Evolutionary conservation across 1,140 invertebrate species (phyloP), one percentile per base, ranked within the genome.

Genomic region (Lamellibrachia luymesi): DNA sequence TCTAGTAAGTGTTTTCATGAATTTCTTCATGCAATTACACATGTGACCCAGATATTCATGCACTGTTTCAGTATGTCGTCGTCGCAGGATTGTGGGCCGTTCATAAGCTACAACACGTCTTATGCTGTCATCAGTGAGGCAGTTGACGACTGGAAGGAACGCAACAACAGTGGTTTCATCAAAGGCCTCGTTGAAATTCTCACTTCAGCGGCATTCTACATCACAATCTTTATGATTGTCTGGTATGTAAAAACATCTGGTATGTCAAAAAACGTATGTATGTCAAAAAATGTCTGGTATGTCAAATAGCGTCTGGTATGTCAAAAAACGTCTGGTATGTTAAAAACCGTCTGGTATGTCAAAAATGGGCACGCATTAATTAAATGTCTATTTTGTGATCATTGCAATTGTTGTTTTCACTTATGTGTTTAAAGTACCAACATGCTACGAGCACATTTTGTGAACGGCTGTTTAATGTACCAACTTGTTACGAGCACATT

Each of bases 51-150:
- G 7, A 8, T 4, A 2, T 80, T 22, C 17, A 10, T 80, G 64
- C 25, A 22, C 89, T 25, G 89, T 93, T 94, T 92, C 93, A 96
- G 95, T 91, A 92, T 95, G n/a, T 92, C 94, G 91, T 95, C 95
- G 13, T 95, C 95, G 50, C 64, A 13, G 10, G 92, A 17, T 1
- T 96, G 95, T 94, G 95, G 95, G 27, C 95, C 95, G 17, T 96
- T 94, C 94, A 90, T 93, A 22, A 93, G 94, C 91, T 92, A 94
- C 22, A 93, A 93, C 17, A 93, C 92, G 38, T 93, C 94, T 13
- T 95, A 95, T 92, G 94, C 95, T 13, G 93, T 95, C 38, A 94
- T 96, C 0, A 91, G 56, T 1, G 51, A 94, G 17, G 80, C 95
- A 38, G 91, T 95, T 4, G 90, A 93, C 6, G 49, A 90, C 2